Evolutionary conservation across 2,888 invertebrate genomes (phyloP).

Genomic region (Scotopteryx bipunctaria): DNA sequence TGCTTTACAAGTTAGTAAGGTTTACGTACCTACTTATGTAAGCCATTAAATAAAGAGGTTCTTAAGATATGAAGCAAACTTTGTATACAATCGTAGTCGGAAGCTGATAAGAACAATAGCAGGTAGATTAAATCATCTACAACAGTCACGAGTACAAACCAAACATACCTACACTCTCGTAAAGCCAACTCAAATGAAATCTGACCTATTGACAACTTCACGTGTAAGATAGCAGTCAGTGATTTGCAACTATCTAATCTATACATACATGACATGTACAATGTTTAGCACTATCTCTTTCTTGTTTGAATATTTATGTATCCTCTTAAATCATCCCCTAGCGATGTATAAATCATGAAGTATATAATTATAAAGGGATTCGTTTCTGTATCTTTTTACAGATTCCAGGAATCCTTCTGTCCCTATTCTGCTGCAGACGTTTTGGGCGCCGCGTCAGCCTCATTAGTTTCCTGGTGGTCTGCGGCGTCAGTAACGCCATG

Average conservation of each 20-base stretch:
- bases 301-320: too few species aligned
- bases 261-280: neutral
- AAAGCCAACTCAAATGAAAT: conserved; percentile 1
- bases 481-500: conserved; percentile 68
- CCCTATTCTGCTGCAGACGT: conserved; percentile 78
- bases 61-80: too few species aligned
- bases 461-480: conserved; percentile 80
- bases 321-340: too few species aligned
- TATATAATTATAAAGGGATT: too few species aligned
- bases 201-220: neutral
- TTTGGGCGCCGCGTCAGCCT: conserved; percentile 85
- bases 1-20: conserved; percentile 47
- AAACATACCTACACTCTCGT: neutral
- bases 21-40: too few species aligned
- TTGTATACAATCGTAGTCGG: neutral
- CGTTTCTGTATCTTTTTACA: conserved; percentile 47
- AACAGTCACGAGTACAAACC: too few species aligned
- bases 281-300: neutral
- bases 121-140: neutral
- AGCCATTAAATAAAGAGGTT: too few species aligned
- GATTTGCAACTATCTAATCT: neutral
- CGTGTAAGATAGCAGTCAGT: neutral
- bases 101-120: neutral
- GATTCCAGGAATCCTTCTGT: conserved; percentile 77
- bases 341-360: too few species aligned